These are phyloP conservation scores for Synergus laeviventris DNA, from an alignment of 2,888 invertebrate species.

Conservation along the genomic window DNA sequence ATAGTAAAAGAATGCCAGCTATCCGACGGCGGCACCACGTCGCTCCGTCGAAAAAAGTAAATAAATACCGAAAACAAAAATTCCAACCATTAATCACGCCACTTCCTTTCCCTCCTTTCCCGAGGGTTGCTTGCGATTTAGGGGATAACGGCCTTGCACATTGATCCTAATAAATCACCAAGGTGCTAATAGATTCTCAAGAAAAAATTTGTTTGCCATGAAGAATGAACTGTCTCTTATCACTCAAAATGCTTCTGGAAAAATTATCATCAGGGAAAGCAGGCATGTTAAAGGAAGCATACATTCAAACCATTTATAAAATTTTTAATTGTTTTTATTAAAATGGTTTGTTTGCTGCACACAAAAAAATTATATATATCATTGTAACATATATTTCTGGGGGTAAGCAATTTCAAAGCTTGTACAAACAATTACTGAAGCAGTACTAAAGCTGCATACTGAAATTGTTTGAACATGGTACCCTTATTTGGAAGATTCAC, in stretches of 20 bases:
- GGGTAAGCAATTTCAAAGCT: conserved; percentile 20
- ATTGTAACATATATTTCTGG: background rate
- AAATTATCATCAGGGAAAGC: background rate
- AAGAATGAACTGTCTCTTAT: conserved; percentile 31
- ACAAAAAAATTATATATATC: background rate
- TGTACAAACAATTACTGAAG: conserved; percentile 3
- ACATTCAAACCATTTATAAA: background rate
- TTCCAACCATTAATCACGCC: conserved; percentile 52
- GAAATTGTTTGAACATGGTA: conserved; percentile 21
- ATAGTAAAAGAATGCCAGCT: conserved; percentile 55
- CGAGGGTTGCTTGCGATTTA: conserved; percentile 51
- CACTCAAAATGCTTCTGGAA: background rate
- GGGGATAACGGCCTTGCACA: conserved; percentile 56
- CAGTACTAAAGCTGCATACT: conserved; percentile 12
- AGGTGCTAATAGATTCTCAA: conserved; percentile 34
- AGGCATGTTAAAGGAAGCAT: background rate
- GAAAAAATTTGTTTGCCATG: conserved; percentile 11
- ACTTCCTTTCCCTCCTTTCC: conserved; percentile 45
- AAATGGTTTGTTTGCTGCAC: background rate
- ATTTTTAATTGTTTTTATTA: no score
- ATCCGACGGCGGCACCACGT: conserved; percentile 25
- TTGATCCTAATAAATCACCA: conserved; percentile 29
- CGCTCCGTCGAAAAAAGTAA: conserved; percentile 46
- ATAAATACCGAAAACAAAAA: conserved; percentile 56
- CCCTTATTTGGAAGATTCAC: conserved; percentile 11